Percentiles rank a stretch among this genome's conserved stretches.
phyloP scores from a whole-genome alignment of 2,888 invertebrate genomes.

The Therioaphis trifolii region DNA sequence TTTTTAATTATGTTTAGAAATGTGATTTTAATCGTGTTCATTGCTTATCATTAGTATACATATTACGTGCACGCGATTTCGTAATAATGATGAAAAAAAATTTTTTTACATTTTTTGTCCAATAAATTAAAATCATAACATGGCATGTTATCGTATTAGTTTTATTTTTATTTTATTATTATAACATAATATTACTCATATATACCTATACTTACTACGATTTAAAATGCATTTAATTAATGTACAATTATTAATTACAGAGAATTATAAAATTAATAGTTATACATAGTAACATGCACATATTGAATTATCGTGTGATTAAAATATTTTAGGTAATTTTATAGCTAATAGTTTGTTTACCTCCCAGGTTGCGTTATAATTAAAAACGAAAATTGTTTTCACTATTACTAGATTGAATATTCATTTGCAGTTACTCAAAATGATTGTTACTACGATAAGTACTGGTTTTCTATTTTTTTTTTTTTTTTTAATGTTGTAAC shows the following conservation, averaged over 20 bases:
- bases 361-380: not conserved
- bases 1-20: too few relatives aligned
- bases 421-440: conserved; percentile 26
- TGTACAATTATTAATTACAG: not conserved
- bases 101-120: too few relatives aligned
- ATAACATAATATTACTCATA: not conserved
- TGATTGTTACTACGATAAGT: conserved; percentile 18
- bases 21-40: too few relatives aligned
- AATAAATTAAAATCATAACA: too few relatives aligned
- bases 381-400: not conserved
- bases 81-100: too few relatives aligned
- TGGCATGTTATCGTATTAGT: too few relatives aligned
- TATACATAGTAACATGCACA: not conserved
- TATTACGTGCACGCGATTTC: too few relatives aligned
- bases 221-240: not conserved
- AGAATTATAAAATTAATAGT: not conserved
- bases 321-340: not conserved
- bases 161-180: too few relatives aligned
- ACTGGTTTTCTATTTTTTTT: conserved; percentile 17
- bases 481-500: conserved; percentile 37
- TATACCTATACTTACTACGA: too few relatives aligned
- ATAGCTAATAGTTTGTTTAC: not conserved
- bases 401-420: not conserved
- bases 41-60: too few relatives aligned
- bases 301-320: not conserved